phyloP scores from a whole-genome alignment of 2,113 vertebrate genomes.

The Melanostigma gelatinosum region DNA sequence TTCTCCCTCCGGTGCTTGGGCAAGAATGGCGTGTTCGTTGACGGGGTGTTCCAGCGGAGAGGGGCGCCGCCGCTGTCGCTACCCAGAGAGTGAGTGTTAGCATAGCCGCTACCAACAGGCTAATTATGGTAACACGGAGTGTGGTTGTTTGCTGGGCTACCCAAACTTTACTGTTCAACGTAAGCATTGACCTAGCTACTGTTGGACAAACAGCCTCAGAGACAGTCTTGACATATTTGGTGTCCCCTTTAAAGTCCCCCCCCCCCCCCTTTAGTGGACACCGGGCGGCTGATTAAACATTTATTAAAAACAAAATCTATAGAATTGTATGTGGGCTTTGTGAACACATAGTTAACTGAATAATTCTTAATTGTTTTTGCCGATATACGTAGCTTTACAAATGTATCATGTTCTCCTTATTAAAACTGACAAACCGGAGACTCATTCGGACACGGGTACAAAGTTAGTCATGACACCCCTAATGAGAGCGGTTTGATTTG shows the following conservation, averaged over 20 bases:
- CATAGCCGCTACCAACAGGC: conserved; percentile 30
- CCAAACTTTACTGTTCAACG: not conserved
- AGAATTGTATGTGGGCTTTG: too few species aligned
- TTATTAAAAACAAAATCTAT: not conserved
- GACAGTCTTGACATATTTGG: not conserved
- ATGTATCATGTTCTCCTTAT: not conserved
- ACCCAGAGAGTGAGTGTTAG: conserved; percentile 88
- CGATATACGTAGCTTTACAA: not conserved
- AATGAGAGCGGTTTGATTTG: not conserved
- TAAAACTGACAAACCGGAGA: not conserved
- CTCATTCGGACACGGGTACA: not conserved
- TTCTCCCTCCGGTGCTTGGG: conserved; percentile 92
- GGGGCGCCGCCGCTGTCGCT: conserved; percentile 91
- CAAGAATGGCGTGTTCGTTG: conserved; percentile 96
- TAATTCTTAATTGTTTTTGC: not conserved
- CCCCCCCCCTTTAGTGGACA: not conserved
- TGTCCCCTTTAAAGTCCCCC: not conserved
- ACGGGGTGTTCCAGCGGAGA: conserved; percentile 95
- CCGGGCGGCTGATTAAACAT: not conserved
- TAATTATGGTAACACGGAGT: conserved; percentile 16
- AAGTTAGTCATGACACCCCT: conserved; percentile 29
- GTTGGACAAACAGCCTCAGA: not conserved
- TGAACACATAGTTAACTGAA: too few species aligned
- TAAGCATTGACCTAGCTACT: not conserved
- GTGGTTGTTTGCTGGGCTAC: too few species aligned